Percentiles rank a stretch among this genome's conserved stretches.
Conservation (phyloP, 2,888 invertebrate genomes). For the Steinernema scapterisci region DNA sequence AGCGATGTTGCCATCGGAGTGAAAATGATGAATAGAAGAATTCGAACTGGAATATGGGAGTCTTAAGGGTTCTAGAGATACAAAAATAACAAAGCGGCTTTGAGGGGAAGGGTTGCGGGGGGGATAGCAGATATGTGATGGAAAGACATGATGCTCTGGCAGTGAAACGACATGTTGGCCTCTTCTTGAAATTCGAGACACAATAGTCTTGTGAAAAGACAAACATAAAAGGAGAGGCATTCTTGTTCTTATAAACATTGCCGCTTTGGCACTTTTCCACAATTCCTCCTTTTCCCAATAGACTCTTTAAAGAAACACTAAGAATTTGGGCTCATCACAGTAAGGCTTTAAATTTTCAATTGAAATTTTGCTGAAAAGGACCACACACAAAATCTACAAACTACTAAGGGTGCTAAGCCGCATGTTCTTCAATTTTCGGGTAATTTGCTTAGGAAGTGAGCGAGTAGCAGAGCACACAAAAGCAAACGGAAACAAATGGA, state of each 20-base stretch:
- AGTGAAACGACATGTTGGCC: not conserved
- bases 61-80: not conserved
- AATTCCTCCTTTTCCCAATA: not conserved
- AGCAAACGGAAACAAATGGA: not conserved
- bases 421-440: conserved; percentile 10
- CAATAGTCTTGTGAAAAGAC: conserved; percentile 17
- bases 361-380: too few species aligned
- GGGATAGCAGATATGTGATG: too few species aligned
- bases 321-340: too few species aligned
- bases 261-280: not conserved
- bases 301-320: conserved; percentile 14
- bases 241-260: conserved; percentile 15
- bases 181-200: not conserved
- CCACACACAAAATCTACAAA: too few species aligned
- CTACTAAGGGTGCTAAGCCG: too few species aligned
- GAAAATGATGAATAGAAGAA: conserved; percentile 16
- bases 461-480: not conserved
- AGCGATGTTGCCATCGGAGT: not conserved
- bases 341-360: too few species aligned
- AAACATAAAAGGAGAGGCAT: conserved; percentile 16
- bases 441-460: conserved; percentile 25
- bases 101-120: too few species aligned
- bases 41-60: not conserved
- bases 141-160: too few species aligned
- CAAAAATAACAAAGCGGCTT: not conserved